Percentiles rank a stretch among this genome's conserved stretches.
Evolutionary conservation across 2,113 vertebrate species (phyloP).

Genomic region (Danionella cerebrum): DNA sequence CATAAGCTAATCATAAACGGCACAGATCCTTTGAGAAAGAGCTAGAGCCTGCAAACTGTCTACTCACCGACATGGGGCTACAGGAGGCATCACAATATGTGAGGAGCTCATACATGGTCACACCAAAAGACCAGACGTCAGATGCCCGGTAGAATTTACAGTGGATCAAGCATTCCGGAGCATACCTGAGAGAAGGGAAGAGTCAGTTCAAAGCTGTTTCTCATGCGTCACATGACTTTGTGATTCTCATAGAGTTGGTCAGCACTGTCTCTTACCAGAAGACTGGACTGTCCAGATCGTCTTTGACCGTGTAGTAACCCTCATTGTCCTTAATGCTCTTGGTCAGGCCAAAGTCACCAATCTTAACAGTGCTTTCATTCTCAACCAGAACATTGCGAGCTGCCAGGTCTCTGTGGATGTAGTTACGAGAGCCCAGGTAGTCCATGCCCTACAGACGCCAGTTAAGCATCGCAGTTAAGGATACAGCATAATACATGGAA

Average conservation of each 20-base stretch:
- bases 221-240: no score
- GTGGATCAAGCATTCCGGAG: constrained; percentile 85
- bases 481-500: no score
- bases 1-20: no score
- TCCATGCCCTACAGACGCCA: constrained; percentile 80
- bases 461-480: background rate
- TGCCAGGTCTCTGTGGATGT: constrained; percentile 92
- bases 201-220: background rate
- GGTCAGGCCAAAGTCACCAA: constrained; percentile 93
- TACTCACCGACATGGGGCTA: constrained; percentile 83
- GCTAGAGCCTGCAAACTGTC: background rate
- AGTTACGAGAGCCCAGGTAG: constrained; percentile 83
- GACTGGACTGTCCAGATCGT: constrained; percentile 88
- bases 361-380: constrained; percentile 88
- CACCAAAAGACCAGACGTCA: constrained; percentile 94
- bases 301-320: constrained; percentile 93
- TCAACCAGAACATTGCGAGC: constrained; percentile 93
- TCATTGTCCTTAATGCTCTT: constrained; percentile 92
- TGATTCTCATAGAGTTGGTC: no score
- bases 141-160: constrained; percentile 93
- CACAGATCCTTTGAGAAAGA: no score
- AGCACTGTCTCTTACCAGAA: constrained; percentile 74
- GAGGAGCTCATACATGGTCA: constrained; percentile 88
- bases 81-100: constrained; percentile 81
- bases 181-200: constrained; percentile 72